Conservation (phyloP, 2,888 invertebrate genomes). For the Cosmorhoe ocellata region DNA sequence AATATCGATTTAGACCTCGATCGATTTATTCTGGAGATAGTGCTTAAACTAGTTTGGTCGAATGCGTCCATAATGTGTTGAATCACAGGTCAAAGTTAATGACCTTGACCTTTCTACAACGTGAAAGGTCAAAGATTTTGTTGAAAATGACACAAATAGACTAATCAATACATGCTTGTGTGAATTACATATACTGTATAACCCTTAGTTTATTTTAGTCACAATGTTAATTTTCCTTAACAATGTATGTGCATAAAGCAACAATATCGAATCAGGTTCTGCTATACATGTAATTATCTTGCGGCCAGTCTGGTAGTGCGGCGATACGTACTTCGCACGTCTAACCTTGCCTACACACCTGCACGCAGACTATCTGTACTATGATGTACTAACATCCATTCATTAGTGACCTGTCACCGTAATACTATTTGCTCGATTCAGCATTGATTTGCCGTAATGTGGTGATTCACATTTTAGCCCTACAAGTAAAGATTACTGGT, state of each 20-base stretch:
- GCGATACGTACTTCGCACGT: conserved; percentile 41
- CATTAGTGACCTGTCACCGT: conserved; percentile 50
- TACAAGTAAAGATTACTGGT: conserved; percentile 36
- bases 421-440: conserved; percentile 46
- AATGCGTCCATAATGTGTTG: no score
- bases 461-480: conserved; percentile 50
- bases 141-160: no score
- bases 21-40: no score
- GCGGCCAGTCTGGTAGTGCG: conserved; percentile 45
- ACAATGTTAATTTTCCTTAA: conserved; percentile 32
- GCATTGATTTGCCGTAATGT: conserved; percentile 39
- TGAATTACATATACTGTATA: background rate
- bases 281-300: conserved; percentile 58
- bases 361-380: conserved; percentile 44
- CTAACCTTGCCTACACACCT: conserved; percentile 70
- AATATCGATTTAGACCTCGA: no score
- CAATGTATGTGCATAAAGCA: conserved; percentile 18
- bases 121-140: background rate
- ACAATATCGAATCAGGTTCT: conserved; percentile 39
- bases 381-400: conserved; percentile 37
- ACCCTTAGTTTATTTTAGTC: conserved; percentile 30
- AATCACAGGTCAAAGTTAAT: conserved; percentile 10
- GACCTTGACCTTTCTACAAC: conserved; percentile 6
- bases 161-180: background rate
- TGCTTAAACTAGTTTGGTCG: no score